Base-by-base conservation (phyloP, 2,797 vertebrate genomes). In the Neoniphon sammara region DNA sequence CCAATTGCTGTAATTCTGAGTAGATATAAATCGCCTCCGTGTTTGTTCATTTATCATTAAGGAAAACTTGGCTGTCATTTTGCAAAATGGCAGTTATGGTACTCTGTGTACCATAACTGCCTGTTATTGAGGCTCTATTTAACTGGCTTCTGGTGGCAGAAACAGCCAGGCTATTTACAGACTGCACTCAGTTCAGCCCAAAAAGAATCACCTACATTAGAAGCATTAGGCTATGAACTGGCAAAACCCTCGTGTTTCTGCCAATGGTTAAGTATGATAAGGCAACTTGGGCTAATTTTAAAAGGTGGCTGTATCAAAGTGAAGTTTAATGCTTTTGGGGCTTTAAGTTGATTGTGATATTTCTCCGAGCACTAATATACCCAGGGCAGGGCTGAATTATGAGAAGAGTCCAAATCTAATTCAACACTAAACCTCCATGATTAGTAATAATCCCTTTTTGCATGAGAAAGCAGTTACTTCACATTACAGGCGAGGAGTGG, bases 151-250 rank as follows among this genome's bases (percentile, higher is more conserved):
- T 82, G 73, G 56, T 31, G 53, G 66, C 49, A 58, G 39, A 64
- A 8, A 61, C 46, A 50, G n/a, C 23, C 15, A 12, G 39, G 53
- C 73, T 57, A 73, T 83, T 82, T 72, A 58, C 18, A 61, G 58
- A 31, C 44, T 49, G 52, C 47, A 31, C 7, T 82, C 58, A 72
- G 52, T 69, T 50, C 31, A 56, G 62, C 17, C 73, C 55, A 49
- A 84, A 82, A 18, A 15, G 76, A 39, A 83, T 86, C 27, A 75
- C 34, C 59, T n/a, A 56, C 58, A 82, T 70, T 68, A 68, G 21
- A 60, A 46, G 23, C 56, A 53, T 50, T 20, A 34, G 53, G 58
- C 57, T 68, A 39, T 17, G n/a, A n/a, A 54, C 57, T 42, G 21
- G 9, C 10, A 30, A 53, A 17, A 56, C 21, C 30, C 23, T 73